Evolutionary conservation across 2,888 invertebrate species (phyloP).

Genomic region (Hyalella azteca): DNA sequence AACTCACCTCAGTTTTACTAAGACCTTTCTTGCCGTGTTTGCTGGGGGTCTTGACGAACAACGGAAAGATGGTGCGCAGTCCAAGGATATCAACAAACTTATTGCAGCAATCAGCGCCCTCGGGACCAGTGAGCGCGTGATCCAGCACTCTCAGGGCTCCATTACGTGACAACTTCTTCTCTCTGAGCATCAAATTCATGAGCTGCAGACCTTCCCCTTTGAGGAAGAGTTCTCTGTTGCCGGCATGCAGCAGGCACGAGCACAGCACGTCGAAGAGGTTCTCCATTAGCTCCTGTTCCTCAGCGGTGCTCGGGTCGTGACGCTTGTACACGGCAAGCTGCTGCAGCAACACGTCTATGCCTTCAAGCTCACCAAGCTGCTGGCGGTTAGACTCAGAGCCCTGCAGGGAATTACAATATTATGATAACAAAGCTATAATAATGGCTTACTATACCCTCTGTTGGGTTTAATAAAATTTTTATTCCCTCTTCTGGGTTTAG

Average conservation of each 20-base stretch:
- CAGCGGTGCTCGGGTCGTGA: slow-evolving; percentile 87
- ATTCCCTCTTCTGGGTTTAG: too few relatives aligned
- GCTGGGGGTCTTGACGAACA: slow-evolving; percentile 99
- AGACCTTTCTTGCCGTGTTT: slow-evolving; percentile 73
- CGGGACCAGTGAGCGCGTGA: slow-evolving; percentile 91
- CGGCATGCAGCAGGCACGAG: slow-evolving; percentile 84
- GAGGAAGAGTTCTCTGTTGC: slow-evolving; percentile 90
- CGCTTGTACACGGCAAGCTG: slow-evolving; percentile 73
- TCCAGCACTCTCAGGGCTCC: slow-evolving; percentile 97
- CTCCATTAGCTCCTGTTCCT: slow-evolving; percentile 98
- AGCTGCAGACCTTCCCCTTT: slow-evolving; percentile 97
- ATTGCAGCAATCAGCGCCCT: slow-evolving; percentile 89
- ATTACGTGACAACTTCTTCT: slow-evolving; percentile 94
- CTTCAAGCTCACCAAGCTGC: slow-evolving; percentile 70
- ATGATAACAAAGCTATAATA: neutral
- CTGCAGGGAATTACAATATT: neutral
- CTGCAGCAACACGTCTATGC: slow-evolving; percentile 93
- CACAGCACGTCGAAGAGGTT: slow-evolving; percentile 96
- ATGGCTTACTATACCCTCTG: neutral
- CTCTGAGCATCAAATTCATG: slow-evolving; percentile 98
- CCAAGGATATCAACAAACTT: slow-evolving; percentile 98
- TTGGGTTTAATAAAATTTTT: too few relatives aligned
- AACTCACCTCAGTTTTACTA: slow-evolving; percentile 59
- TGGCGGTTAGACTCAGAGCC: slow-evolving; percentile 3
- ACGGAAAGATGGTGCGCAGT: slow-evolving; percentile 92